Evolutionary conservation across 2,113 vertebrate species (phyloP).

Genomic region (Chionomys nivalis): DNA sequence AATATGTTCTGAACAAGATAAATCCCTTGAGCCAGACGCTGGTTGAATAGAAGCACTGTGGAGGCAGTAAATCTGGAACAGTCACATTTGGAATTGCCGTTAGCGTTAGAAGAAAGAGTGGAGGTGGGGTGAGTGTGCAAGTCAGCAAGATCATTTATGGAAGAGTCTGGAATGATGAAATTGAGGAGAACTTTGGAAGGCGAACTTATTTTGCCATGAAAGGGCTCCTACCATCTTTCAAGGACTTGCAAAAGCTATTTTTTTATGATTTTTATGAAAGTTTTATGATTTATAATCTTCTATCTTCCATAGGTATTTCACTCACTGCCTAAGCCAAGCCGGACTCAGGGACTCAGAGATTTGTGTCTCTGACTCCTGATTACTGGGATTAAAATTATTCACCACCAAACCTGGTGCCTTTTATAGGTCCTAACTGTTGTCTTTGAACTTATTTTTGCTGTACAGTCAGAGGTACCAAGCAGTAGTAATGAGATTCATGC

Average conservation of each 20-base stretch:
- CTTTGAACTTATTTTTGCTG: conserved; percentile 15
- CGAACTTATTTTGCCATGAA: conserved; percentile 2
- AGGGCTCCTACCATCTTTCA: not conserved
- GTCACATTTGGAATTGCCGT: conserved; percentile 39
- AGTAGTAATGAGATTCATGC: not conserved
- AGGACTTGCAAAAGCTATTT: conserved; percentile 31
- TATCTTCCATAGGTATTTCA: not conserved
- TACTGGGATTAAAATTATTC: not conserved
- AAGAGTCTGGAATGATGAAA: not conserved
- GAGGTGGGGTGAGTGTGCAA: conserved; percentile 14
- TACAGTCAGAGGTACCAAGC: not conserved
- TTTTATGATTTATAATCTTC: not conserved
- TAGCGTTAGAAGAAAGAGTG: conserved; percentile 13
- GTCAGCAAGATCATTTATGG: not conserved
- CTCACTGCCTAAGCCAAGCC: too few species aligned
- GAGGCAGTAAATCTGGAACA: conserved; percentile 15
- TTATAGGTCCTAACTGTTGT: not conserved
- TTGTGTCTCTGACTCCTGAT: not conserved
- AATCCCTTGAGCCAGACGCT: conserved; percentile 35
- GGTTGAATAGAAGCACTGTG: not conserved
- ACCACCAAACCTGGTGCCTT: not conserved
- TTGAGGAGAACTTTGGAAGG: not conserved
- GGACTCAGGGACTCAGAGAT: not conserved
- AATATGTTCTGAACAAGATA: conserved; percentile 59
- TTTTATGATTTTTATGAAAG: not conserved